phyloP scores from a whole-genome alignment of 2,888 invertebrate genomes.

The Helicoverpa assulta region DNA sequence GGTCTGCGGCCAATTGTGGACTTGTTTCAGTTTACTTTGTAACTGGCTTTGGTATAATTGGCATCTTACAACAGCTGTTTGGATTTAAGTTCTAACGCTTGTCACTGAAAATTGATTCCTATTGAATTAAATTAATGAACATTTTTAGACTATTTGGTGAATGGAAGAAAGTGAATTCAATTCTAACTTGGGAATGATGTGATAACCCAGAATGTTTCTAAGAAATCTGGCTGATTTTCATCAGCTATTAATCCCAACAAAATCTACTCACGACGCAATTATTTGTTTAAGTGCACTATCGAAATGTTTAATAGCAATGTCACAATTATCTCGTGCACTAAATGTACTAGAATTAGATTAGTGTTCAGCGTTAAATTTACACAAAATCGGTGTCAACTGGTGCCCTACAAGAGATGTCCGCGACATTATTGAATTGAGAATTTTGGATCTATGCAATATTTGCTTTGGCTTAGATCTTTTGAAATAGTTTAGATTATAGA shows the following conservation, averaged over 20 bases:
- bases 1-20: constrained; percentile 36
- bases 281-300: constrained; percentile 45
- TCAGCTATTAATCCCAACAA: constrained; percentile 17
- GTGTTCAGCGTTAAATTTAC: constrained; percentile 10
- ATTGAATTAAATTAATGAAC: neutral
- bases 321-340: constrained; percentile 33
- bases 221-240: constrained; percentile 15
- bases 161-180: no score
- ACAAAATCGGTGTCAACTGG: constrained; percentile 17
- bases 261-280: constrained; percentile 46
- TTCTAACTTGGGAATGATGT: no score
- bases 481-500: no score
- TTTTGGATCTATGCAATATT: no score
- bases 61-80: neutral
- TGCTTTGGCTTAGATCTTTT: no score
- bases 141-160: no score
- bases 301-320: constrained; percentile 25
- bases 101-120: neutral
- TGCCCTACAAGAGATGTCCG: neutral
- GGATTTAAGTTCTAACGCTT: neutral
- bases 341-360: constrained; percentile 25
- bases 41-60: neutral
- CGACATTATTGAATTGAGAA: no score
- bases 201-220: neutral
- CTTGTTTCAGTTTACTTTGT: neutral